Conservation (phyloP, 1,140 invertebrate species). For the Nasonia longicornis region DNA sequence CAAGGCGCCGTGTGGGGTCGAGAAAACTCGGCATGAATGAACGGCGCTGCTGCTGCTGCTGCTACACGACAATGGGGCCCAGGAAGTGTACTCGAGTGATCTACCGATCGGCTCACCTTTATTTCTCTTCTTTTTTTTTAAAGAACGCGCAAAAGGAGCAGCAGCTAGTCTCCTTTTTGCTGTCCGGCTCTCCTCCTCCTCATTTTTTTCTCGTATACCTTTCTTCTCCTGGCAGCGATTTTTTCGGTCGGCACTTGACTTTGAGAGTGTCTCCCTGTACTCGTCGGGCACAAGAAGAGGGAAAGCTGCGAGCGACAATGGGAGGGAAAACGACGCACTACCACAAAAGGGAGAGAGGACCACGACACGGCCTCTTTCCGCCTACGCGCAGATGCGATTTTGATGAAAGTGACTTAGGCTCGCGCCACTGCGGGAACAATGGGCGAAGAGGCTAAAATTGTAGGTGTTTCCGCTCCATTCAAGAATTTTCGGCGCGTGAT, state of each 20-base stretch:
- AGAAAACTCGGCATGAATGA: slow-evolving; percentile 55
- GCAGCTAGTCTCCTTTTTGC: slow-evolving; percentile 11
- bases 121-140: slow-evolving; percentile 37
- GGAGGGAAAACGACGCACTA: slow-evolving; percentile 34
- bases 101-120: slow-evolving; percentile 51
- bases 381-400: slow-evolving; percentile 55
- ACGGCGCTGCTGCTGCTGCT: slow-evolving; percentile 6
- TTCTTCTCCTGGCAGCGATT: slow-evolving; percentile 32
- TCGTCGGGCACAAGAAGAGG: slow-evolving; percentile 24
- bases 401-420: slow-evolving; percentile 56
- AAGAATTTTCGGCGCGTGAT: background rate
- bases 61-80: slow-evolving; percentile 58
- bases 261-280: slow-evolving; percentile 48
- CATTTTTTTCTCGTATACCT: slow-evolving; percentile 42
- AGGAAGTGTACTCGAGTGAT: slow-evolving; percentile 65
- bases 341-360: slow-evolving; percentile 38
- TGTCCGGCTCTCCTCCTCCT: slow-evolving; percentile 38
- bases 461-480: slow-evolving; percentile 33
- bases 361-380: slow-evolving; percentile 47
- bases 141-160: slow-evolving; percentile 16
- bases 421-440: slow-evolving; percentile 25
- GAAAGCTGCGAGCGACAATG: slow-evolving; percentile 15
- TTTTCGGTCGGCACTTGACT: slow-evolving; percentile 59
- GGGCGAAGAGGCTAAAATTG: background rate
- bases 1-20: slow-evolving; percentile 63